Evolutionary conservation across 2,797 vertebrate species (phyloP).

Genomic region (Orientallactaga sibirica): DNA sequence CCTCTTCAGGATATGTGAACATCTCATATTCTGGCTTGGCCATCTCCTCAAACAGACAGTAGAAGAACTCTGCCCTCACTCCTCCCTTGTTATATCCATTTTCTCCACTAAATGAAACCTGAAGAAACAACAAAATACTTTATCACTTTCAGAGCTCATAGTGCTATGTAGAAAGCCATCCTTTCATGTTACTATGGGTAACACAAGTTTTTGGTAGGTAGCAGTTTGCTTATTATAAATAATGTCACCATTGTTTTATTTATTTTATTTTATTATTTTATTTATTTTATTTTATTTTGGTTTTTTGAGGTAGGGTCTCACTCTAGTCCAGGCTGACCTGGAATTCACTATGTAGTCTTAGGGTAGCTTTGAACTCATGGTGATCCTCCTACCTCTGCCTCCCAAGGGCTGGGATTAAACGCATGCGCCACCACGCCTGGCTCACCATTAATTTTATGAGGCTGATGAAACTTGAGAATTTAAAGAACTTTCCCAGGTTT

Average conservation of each 20-base stretch:
- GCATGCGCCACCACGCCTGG: too few species aligned
- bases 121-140: not conserved
- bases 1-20: constrained; percentile 77
- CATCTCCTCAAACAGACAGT: constrained; percentile 82
- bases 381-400: too few species aligned
- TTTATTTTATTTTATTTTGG: too few species aligned
- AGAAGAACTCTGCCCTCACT: constrained; percentile 82
- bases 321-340: too few species aligned
- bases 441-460: not conserved
- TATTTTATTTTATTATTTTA: too few species aligned
- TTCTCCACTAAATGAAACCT: constrained; percentile 85
- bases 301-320: too few species aligned
- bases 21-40: constrained; percentile 81
- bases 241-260: not conserved
- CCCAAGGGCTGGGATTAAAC: too few species aligned
- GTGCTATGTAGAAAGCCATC: not conserved
- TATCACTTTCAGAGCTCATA: not conserved
- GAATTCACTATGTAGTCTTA: too few species aligned
- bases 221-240: not conserved
- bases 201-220: not conserved
- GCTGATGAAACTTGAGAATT: not conserved
- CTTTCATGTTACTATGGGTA: not conserved
- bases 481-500: not conserved
- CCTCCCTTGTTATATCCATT: not conserved
- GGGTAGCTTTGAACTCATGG: too few species aligned